Base-by-base conservation (phyloP, 2,888 invertebrate genomes). In the Drosophila longiperda region DNA sequence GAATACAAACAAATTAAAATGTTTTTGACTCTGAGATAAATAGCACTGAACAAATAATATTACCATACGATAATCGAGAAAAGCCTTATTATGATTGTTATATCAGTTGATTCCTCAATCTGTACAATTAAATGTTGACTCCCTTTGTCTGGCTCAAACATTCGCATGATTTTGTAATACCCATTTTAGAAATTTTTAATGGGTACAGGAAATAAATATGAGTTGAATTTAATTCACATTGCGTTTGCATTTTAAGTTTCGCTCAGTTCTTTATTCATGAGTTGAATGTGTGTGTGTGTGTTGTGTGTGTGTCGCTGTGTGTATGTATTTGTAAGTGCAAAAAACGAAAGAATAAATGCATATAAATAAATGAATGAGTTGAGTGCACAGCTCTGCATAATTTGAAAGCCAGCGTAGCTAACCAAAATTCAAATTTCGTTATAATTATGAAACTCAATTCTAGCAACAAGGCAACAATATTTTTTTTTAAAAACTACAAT, bases 161-260 rank as follows among this genome's bases (percentile, higher is more conserved):
- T 38, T 29, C 15, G 4, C 9, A 20, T 9, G 29, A 42, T 20
- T 40, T 32, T n/a, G 15, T 15, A 20, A 57, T 32, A 40, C 4
- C 26, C n/a, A 29, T 15, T 40, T 57, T 32, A 42, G 8, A 8
- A 23, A 5, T 53, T 17, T 52, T 12, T 4, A 45, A 15, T 20
- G 36, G 9, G 45, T 45, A 15, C 45, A 53, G 45, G 17, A n/a
- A 45, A 45, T 60, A 66, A 42, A 61, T 60, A 61, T 55, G 65
- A 88, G 72, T 60, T 73, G 73, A 81, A 75, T 80, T 78, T 71
- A 73, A 71, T 78, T 68, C 81, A 69, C 87, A 86, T 78, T 86
- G 81, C 73, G 75, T 79, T 75, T 74, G 68, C 68, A 81, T 75
- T 83, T 83, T 73, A 68, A 80, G 78, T 65, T 78, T 87, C 26